A percentile compares a stretch with the other conserved stretches of the same genome.
Conservation (phyloP, 35 echinoderm and acorn worm species). For the Ophioderma brevispina region DNA sequence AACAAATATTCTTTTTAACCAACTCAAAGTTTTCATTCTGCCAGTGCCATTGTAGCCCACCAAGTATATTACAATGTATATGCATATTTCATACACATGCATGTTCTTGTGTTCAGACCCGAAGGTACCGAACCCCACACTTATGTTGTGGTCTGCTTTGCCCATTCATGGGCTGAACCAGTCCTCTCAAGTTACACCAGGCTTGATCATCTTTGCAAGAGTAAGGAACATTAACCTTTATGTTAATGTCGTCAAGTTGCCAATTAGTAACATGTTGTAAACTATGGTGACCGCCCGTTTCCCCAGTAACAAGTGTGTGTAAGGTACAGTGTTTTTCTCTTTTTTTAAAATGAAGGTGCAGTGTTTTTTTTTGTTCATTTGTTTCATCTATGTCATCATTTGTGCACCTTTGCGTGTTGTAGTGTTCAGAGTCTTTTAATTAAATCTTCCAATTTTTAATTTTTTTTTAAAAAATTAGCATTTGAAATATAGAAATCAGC, state of each 20-base stretch:
- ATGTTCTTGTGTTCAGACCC: background rate
- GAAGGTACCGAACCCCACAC: background rate
- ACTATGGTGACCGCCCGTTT: too few relatives aligned
- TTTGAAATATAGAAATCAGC: too few relatives aligned
- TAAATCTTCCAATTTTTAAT: too few relatives aligned
- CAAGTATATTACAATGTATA: background rate
- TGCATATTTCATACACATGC: conserved; percentile 1
- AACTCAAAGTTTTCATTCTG: too few relatives aligned
- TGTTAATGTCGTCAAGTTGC: background rate
- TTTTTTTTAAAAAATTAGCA: too few relatives aligned
- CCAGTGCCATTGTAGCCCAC: background rate
- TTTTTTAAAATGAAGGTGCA: too few relatives aligned
- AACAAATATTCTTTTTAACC: background rate
- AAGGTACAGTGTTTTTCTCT: too few relatives aligned
- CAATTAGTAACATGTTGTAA: background rate
- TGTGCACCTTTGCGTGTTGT: too few relatives aligned
- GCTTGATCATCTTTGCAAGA: background rate
- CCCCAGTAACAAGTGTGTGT: too few relatives aligned
- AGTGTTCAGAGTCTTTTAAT: too few relatives aligned
- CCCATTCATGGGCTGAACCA: background rate
- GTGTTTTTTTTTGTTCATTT: too few relatives aligned
- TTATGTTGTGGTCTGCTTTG: background rate
- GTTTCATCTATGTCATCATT: too few relatives aligned
- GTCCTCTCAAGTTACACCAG: background rate
- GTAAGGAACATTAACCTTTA: background rate